Conservation (phyloP, 1,140 invertebrate genomes). For the Dendroctonus valens region DNA sequence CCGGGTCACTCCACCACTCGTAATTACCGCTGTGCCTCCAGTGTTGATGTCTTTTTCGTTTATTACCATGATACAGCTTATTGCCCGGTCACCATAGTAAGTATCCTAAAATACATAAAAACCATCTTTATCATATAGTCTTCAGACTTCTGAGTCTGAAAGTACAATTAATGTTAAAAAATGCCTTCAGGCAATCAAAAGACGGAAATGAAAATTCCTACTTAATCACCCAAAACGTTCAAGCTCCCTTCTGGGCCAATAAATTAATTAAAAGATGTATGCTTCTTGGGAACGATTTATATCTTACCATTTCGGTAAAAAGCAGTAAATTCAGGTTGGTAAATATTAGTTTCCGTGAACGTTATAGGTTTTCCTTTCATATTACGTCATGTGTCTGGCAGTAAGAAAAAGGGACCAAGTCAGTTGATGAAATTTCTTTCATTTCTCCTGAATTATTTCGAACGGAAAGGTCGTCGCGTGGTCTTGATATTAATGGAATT, state of each 20-base stretch:
- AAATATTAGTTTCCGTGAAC: no score
- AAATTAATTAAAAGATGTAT: not conserved
- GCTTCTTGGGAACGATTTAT: not conserved
- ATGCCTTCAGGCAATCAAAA: no score
- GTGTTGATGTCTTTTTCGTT: conserved; percentile 16
- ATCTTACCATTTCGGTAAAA: not conserved
- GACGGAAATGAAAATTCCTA: not conserved
- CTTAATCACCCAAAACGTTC: no score
- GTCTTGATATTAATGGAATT: no score
- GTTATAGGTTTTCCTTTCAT: no score
- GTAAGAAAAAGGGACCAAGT: no score
- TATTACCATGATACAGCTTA: conserved; percentile 6
- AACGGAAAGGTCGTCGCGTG: no score
- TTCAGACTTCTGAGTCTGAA: not conserved
- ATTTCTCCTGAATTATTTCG: no score
- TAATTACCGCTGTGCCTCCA: conserved; percentile 12
- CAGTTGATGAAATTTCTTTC: no score
- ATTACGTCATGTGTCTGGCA: no score
- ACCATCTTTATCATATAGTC: not conserved
- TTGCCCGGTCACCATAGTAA: not conserved
- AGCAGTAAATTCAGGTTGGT: no score
- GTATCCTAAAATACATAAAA: not conserved
- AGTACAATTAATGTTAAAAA: no score
- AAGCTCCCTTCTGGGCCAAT: not conserved
- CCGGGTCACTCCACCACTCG: conserved; percentile 12